Conservation (phyloP, 2,888 invertebrate genomes). For the Alentia gelatinosa region DNA sequence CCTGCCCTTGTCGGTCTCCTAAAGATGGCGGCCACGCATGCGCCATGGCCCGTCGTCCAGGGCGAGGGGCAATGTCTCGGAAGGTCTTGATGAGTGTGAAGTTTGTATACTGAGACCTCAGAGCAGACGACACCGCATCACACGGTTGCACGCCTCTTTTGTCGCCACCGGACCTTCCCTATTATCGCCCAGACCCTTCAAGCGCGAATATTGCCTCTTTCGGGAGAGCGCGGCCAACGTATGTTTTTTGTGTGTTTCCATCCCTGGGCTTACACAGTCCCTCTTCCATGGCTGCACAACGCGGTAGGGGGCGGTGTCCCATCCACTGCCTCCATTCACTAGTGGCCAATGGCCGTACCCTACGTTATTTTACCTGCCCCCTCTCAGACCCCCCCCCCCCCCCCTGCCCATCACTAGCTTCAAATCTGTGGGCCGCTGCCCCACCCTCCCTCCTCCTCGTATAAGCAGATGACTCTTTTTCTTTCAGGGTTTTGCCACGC, state of each 20-base stretch:
- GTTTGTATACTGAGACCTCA: neutral
- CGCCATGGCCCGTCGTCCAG: neutral
- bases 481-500: neutral
- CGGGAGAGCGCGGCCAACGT: neutral
- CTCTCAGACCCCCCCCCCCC: neutral
- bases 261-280: neutral
- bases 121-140: neutral
- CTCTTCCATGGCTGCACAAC: neutral
- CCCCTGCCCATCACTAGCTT: neutral
- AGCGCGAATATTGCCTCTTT: constrained; percentile 1
- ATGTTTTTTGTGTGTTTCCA: neutral
- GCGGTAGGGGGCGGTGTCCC: neutral
- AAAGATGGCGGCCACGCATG: neutral
- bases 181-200: neutral
- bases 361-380: neutral
- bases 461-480: neutral
- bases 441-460: neutral
- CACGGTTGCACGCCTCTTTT: constrained; percentile 9
- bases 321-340: neutral
- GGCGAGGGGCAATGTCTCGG: neutral
- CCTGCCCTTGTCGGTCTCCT: neutral
- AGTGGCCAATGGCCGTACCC: neutral
- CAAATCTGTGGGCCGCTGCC: neutral
- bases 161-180: neutral
- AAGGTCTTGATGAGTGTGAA: neutral